Evolutionary conservation across 2,113 vertebrate genomes (phyloP), one percentile per base, ranked within the genome.

Genomic region (Syngnathus floridae): DNA sequence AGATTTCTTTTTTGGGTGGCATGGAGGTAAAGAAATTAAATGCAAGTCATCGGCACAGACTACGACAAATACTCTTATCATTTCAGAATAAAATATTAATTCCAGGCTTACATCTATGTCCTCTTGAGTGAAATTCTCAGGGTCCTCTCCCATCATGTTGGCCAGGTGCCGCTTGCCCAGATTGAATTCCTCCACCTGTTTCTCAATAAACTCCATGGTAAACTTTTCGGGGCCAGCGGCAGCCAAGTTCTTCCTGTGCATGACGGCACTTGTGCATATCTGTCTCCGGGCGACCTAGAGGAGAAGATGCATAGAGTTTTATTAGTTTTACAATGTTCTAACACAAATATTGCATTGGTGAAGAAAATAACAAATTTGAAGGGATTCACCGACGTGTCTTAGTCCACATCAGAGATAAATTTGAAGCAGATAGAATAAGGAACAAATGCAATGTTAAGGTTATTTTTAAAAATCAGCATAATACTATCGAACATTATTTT

Each of bases 111-210:
- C 95, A 78, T 98, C 94, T 74, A 98, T 79, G 86, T 96, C 93
- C 72, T 95, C 92, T 88, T 98, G 94, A 4, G 92, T 94, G 77
- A 97, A 96, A 71, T 86, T 94, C 85, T 98, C 95, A 5, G 93
- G 92, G 82, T 99, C 95, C 81, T 99, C 95, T 82, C 95, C 95
- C 97, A 99, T 99, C 92, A 99, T 99, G 89, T 98, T 98, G 65
- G 96, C 96, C 88, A 99, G 91, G 86, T 98, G 94, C 68, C 97
- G 92, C 74, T 95, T 97, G 82, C 97, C 96, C 45, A 96, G 78
- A 85, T 95, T 90, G 80, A 92, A 99, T 78, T 98, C 95, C 87
- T 96, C 93, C 86, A 93, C 91, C 88, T 97, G 93, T 75, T 96
- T 94, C 86, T 93, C 90, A 84, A 98, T 93, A 84, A 93, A 97